A percentile compares a stretch with the other conserved stretches of the same genome.
These are phyloP conservation scores for Samia ricini DNA, from an alignment of 1,140 invertebrate species.

Conservation along the genomic window DNA sequence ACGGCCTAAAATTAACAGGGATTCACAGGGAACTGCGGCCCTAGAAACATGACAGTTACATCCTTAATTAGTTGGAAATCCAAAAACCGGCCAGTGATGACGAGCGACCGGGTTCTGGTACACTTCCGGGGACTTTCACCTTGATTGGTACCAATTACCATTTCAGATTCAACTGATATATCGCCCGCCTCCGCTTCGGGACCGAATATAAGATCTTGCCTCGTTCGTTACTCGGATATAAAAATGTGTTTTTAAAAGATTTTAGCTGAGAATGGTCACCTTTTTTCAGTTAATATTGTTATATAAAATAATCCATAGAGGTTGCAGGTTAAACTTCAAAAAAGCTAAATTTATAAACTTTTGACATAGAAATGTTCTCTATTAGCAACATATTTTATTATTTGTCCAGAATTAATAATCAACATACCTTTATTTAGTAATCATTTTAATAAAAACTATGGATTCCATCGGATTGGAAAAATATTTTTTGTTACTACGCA, in stretches of 20 bases:
- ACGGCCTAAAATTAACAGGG: no score
- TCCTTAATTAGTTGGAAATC: neutral
- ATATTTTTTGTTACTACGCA: no score
- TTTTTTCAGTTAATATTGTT: neutral
- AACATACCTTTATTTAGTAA: no score
- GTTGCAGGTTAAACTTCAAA: no score
- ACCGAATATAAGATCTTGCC: neutral
- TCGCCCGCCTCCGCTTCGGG: neutral
- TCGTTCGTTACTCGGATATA: neutral
- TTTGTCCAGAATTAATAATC: no score
- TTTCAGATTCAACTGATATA: constrained; percentile 2
- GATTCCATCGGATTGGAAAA: no score
- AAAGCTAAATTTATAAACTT: no score
- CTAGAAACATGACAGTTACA: neutral
- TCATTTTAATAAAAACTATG: no score
- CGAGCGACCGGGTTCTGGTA: neutral
- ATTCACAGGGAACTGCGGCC: no score
- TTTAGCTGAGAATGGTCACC: neutral
- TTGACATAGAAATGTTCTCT: no score
- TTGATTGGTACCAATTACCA: constrained; percentile 7
- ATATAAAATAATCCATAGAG: neutral
- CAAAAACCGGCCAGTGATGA: neutral
- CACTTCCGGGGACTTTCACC: neutral
- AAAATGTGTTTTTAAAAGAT: neutral
- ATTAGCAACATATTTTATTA: no score